Conservation (phyloP, 2,888 invertebrate species). For the Rhagium mordax region DNA sequence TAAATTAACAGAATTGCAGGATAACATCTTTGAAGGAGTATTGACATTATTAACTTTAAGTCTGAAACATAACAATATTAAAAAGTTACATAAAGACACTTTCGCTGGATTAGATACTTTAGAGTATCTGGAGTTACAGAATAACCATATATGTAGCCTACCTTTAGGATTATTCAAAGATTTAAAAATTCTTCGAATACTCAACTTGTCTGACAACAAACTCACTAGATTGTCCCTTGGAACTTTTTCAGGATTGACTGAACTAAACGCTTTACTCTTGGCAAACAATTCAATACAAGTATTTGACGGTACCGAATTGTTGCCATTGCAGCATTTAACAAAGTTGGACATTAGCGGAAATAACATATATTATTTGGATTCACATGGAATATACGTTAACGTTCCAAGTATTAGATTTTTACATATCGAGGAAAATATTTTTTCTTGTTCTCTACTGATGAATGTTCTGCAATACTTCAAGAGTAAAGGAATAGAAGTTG, state of each 20-base stretch:
- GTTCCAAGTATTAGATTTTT: constrained; percentile 60
- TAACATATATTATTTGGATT: constrained; percentile 62
- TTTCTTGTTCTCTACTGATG: constrained; percentile 59
- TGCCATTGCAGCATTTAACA: constrained; percentile 58
- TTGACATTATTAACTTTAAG: constrained; percentile 60
- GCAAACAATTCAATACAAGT: constrained; percentile 59
- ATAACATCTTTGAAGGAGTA: constrained; percentile 59
- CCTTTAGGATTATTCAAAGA: constrained; percentile 63
- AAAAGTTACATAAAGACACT: constrained; percentile 56
- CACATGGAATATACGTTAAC: constrained; percentile 56
- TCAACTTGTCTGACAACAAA: constrained; percentile 63
- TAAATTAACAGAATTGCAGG: constrained; percentile 55
- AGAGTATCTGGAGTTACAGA: constrained; percentile 61
- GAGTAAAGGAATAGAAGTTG: constrained; percentile 55
- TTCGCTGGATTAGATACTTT: constrained; percentile 59
- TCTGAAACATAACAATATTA: constrained; percentile 62
- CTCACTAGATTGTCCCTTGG: constrained; percentile 59
- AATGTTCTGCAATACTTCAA: constrained; percentile 62
- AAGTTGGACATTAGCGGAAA: constrained; percentile 64
- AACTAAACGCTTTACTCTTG: constrained; percentile 59
- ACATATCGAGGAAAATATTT: constrained; percentile 64
- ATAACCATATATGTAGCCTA: constrained; percentile 61
- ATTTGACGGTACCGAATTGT: constrained; percentile 60
- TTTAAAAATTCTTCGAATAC: constrained; percentile 53
- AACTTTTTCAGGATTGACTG: constrained; percentile 62